Evolutionary conservation across 1,140 invertebrate genomes (phyloP), one percentile per base, ranked within the genome.

Genomic region (Brachionus manjavacas): DNA sequence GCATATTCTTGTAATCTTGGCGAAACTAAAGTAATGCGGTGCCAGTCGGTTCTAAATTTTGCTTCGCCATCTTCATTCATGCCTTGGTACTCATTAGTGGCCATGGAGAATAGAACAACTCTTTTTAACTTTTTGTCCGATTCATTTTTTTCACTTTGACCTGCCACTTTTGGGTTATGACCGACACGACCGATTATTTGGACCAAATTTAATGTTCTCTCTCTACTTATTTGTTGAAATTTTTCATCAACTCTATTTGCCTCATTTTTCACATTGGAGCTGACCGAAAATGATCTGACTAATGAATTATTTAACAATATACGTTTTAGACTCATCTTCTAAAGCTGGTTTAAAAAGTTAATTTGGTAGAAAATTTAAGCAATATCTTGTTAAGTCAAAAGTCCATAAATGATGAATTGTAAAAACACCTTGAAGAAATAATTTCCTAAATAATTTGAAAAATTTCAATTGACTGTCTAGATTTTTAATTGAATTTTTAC

Each of bases 81-180:
- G 9, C 84, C 84, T 41, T 43, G 31, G 66, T 84, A 84, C 49
- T 84, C 84, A 80, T 84, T 84, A 7, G 84, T 84, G 11, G 84
- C 84, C 12, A 84, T 25, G 16, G 72, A 78, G 39, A 84, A 84
- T 31, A 78, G 16, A 11, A 68, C 55, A 20, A 84, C 74, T 31
- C 16, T 39, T 9, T 52, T 31, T 6, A n/a, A 25, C 46, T 46
- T 39, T 11, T 66, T 83, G 20, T 46, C 6, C 20, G 68, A 9
- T 25, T 76, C 72, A 49, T 84, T 84, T n/a, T 43, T 41, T 35
- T 84, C 41, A 23, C 14, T 31, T n/a, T 72, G 14, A 4, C 84
- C 84, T 11, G 28, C 74, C n/a, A 84, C 16, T 70, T 46, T 60
- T 11, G 84, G 84, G 68, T 84, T 43, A 12, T 68, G 60, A 35